Base-by-base conservation (phyloP, 92 coral and sea anemone genomes). In the Virgularia gustaviana region DNA sequence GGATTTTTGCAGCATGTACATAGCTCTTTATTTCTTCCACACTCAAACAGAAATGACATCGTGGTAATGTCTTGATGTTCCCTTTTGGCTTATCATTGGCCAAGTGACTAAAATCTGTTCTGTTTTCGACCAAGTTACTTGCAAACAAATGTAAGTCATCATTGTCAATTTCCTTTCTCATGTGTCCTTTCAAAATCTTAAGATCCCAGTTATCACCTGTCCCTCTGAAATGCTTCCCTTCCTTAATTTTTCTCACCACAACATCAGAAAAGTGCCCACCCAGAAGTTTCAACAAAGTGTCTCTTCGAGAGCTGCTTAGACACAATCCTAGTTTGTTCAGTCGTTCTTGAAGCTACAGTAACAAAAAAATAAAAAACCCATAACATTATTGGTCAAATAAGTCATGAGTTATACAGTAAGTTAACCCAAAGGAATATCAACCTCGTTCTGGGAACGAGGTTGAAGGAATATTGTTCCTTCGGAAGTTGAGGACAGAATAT, bases 211-310 rank as follows among this genome's bases (percentile, higher is more conserved):
- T 75, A 52, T 83, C 83, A 10, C 87, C 87, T 42, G 87, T 78
- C 10, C 81, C 84, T 16, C 88, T 27, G 61, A 78, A 85, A 28
- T 39, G 63, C 23, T 57, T 73, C 41, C 85, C 88, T 32, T 36
- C 15, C 78, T 73, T 73, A 34, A 79, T 33, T 23, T 47, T 49
- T 30, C 71, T 29, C 9, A 83, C 87, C 2, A 53, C 83, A n/a
- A 4, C 55, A 23, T 79, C 88, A 30, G 84, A n/a, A 29, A 83
- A 83, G 79, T 83, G 88, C 1, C 84, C 81, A 8, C 84, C 88
- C 6, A 73, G 32, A 16, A 78, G 77, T 38, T 47, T 83, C 3
- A 77, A 57, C 11, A 77, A 34, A 23, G 54, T 52, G 35, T 70
- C 82, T 53, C 79, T 27, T 23, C 85, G 63, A 12, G 80, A 72